Evolutionary conservation across 2,113 vertebrate species (phyloP).

Genomic region (Menidia beryllina): DNA sequence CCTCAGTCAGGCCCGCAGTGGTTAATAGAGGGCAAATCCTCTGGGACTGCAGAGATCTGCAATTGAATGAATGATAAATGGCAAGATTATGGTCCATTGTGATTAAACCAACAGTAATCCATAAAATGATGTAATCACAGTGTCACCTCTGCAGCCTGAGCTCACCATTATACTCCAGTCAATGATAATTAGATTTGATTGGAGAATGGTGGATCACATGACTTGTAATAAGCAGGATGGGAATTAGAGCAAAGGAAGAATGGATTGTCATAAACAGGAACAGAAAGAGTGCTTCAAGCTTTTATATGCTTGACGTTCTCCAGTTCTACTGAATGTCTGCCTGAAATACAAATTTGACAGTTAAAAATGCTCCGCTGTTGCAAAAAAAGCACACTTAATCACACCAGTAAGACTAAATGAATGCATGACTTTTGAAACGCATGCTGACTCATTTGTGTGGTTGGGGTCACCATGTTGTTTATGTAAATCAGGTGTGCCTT

Average conservation of each 20-base stretch:
- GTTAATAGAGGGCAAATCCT: conserved; percentile 57
- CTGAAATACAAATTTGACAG: not conserved
- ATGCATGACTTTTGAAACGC: conserved; percentile 49
- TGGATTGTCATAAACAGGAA: conserved; percentile 24
- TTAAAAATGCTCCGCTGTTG: conserved; percentile 21
- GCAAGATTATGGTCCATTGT: conserved; percentile 47
- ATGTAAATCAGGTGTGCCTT: conserved; percentile 47
- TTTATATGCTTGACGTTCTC: conserved; percentile 3
- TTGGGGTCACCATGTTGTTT: conserved; percentile 36
- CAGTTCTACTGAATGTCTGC: not conserved
- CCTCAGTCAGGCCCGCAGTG: conserved; percentile 10
- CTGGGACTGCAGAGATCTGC: conserved; percentile 35
- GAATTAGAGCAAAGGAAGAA: conserved; percentile 31
- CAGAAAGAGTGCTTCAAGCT: not conserved
- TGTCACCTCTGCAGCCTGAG: conserved; percentile 49
- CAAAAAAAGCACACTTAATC: conserved; percentile 15
- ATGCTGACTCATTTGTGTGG: conserved; percentile 50
- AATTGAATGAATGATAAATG: conserved; percentile 52
- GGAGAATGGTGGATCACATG: conserved; percentile 30
- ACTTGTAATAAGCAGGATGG: conserved; percentile 9
- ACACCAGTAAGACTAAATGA: conserved; percentile 37
- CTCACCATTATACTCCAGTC: conserved; percentile 29
- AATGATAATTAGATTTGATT: conserved; percentile 62
- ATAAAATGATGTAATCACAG: conserved; percentile 59
- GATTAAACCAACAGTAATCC: conserved; percentile 64